These are phyloP conservation scores for Brachionus asplanchnoidis DNA, from an alignment of 1,140 invertebrate genomes.

Conservation along the genomic window DNA sequence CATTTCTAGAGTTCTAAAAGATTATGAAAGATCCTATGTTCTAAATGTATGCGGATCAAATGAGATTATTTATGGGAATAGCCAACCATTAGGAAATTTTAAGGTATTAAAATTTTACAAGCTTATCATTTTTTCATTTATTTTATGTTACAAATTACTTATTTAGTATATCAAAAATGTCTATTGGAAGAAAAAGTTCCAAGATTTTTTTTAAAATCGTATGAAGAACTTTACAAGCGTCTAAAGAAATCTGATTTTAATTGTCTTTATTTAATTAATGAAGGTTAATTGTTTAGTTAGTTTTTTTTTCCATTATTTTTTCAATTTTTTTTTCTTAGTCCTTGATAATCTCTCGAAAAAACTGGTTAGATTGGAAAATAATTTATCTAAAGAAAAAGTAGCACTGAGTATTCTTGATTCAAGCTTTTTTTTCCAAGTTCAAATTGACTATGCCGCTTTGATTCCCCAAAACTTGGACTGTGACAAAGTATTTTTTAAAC, in stretches of 20 bases:
- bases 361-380: background rate
- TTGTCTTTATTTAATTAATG: background rate
- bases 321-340: background rate
- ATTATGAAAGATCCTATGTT: background rate
- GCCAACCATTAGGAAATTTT: background rate
- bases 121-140: too few relatives aligned
- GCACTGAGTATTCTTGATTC: background rate
- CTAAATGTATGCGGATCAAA: constrained; percentile 31
- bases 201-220: constrained; percentile 60
- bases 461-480: background rate
- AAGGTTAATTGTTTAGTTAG: background rate
- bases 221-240: constrained; percentile 50
- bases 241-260: background rate
- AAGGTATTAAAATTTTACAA: constrained; percentile 51
- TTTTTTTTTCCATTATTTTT: too few relatives aligned
- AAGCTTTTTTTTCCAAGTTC: background rate
- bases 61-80: background rate
- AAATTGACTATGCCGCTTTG: background rate
- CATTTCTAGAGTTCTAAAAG: background rate
- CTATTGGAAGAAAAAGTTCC: constrained; percentile 46
- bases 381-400: background rate
- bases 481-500: background rate
- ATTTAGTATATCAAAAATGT: constrained; percentile 15
- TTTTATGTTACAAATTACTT: too few relatives aligned
- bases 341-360: background rate